Conservation (phyloP, 2,113 vertebrate genomes). For the Girardinichthys multiradiatus region DNA sequence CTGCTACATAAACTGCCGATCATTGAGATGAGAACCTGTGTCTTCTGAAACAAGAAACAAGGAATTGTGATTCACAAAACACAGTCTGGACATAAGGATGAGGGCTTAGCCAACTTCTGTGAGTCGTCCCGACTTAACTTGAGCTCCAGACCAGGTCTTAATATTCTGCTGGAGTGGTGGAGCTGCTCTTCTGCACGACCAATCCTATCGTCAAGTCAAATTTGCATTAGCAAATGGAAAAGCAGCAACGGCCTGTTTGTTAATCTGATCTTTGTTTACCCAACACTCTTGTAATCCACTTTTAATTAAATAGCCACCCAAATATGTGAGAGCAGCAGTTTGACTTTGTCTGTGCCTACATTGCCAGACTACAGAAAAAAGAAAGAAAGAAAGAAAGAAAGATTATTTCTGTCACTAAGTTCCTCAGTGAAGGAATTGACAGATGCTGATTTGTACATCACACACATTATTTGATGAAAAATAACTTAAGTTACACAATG, state of each 20-base stretch:
- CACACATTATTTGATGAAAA: constrained; percentile 37
- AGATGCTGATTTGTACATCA: constrained; percentile 21
- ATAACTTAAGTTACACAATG: constrained; percentile 40
- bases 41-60: constrained; percentile 42
- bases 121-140: constrained; percentile 73
- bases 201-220: constrained; percentile 95
- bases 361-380: constrained; percentile 75
- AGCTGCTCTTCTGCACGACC: constrained; percentile 91
- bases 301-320: constrained; percentile 99
- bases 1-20: constrained; percentile 45
- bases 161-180: constrained; percentile 83
- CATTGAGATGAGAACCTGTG: constrained; percentile 31
- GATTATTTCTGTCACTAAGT: constrained; percentile 7
- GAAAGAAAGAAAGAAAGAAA: constrained; percentile 13
- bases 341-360: constrained; percentile 95
- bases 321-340: constrained; percentile 95
- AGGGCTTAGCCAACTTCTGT: constrained; percentile 82
- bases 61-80: constrained; percentile 34
- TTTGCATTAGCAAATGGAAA: constrained; percentile 98
- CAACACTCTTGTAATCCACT: constrained; percentile 94
- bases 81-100: constrained; percentile 76
- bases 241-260: constrained; percentile 90
- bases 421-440: constrained; percentile 18
- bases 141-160: constrained; percentile 83
- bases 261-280: constrained; percentile 99